Percentiles rank a stretch among this genome's conserved stretches.
Evolutionary conservation across 2,113 vertebrate genomes (phyloP).

Genomic region (Salminus brasiliensis): DNA sequence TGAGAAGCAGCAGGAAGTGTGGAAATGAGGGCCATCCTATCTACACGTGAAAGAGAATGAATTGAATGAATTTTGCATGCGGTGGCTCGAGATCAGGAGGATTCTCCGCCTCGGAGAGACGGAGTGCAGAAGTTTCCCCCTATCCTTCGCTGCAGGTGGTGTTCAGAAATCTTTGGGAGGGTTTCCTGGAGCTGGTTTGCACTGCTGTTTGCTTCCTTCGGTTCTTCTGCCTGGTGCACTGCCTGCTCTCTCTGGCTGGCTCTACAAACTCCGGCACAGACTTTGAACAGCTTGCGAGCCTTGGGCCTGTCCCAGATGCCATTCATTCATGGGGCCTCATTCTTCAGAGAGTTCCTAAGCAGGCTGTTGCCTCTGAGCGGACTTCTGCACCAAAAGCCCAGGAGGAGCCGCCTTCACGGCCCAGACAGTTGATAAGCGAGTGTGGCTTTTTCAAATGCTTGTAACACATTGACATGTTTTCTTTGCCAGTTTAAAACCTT

Average conservation of each 20-base stretch:
- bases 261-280: conserved; percentile 59
- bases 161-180: conserved; percentile 15
- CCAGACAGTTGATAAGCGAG: conserved; percentile 24
- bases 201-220: conserved; percentile 28
- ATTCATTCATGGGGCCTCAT: conserved; percentile 52
- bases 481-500: too few relatives aligned
- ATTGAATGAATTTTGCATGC: conserved; percentile 2
- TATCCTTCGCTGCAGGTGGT: not conserved
- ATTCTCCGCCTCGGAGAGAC: not conserved
- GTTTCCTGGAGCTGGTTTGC: conserved; percentile 38
- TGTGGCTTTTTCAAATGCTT: not conserved
- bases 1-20: conserved; percentile 28
- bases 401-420: conserved; percentile 43
- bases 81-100: not conserved
- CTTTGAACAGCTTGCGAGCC: conserved; percentile 77
- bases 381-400: conserved; percentile 60
- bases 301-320: conserved; percentile 73
- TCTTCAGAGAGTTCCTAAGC: conserved; percentile 69
- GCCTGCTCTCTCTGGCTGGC: conserved; percentile 51
- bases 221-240: conserved; percentile 15
- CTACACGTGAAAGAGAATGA: not conserved
- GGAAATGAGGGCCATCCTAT: conserved; percentile 9
- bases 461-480: too few relatives aligned
- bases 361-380: conserved; percentile 71
- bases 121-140: not conserved